Evolutionary conservation across 2,113 vertebrate genomes (phyloP).

Genomic region (Hyla sarda): DNA sequence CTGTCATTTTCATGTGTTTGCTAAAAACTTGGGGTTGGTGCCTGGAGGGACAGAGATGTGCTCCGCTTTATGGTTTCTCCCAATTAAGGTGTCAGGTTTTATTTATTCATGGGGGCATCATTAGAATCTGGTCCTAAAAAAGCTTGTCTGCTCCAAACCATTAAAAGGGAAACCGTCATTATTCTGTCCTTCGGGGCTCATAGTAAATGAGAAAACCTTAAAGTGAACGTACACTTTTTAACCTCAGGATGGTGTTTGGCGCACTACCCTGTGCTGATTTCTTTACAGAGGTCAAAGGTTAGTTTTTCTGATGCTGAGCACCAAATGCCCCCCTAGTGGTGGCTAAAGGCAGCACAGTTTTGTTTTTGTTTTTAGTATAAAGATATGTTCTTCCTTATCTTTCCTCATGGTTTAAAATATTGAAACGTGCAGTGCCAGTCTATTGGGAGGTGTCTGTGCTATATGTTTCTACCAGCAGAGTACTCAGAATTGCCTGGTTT

Average conservation of each 20-base stretch:
- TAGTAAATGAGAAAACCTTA: background rate
- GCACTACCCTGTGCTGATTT: background rate
- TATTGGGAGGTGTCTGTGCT: too few species aligned
- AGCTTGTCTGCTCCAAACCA: conserved; percentile 2
- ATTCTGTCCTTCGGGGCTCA: background rate
- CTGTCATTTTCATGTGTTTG: conserved; percentile 1
- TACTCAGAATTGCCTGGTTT: too few species aligned
- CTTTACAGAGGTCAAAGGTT: background rate
- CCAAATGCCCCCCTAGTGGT: too few species aligned
- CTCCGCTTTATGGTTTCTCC: background rate
- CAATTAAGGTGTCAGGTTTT: conserved; percentile 13
- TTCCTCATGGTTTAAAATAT: too few species aligned
- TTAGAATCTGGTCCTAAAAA: conserved; percentile 16
- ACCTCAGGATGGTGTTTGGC: background rate
- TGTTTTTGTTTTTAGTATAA: too few species aligned
- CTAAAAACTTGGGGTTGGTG: background rate
- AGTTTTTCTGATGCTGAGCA: too few species aligned
- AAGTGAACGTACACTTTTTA: background rate
- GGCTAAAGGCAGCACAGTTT: too few species aligned
- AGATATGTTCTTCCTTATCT: too few species aligned
- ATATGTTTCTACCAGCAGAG: too few species aligned
- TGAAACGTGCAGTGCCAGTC: too few species aligned
- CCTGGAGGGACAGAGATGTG: background rate
- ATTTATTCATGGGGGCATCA: conserved; percentile 3
- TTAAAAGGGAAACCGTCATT: background rate